Evolutionary conservation across 1,140 invertebrate genomes (phyloP).

Genomic region (Zaprionus tsacasi): DNA sequence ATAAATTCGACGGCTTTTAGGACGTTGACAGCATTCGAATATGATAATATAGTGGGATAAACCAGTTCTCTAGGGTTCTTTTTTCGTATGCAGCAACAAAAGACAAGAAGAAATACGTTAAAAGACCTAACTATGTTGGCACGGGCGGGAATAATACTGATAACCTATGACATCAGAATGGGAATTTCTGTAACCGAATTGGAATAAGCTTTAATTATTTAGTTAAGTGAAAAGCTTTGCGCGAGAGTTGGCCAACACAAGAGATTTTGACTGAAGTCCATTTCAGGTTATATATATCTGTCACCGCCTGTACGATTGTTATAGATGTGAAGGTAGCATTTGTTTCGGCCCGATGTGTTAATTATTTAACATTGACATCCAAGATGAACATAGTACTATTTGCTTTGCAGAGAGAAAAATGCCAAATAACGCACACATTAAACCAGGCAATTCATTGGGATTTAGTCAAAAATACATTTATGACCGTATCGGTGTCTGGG

Average conservation of each 20-base stretch:
- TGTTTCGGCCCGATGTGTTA: conserved; percentile 52
- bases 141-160: neutral
- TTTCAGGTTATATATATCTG: neutral
- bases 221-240: conserved; percentile 28
- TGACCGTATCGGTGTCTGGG: conserved; percentile 23
- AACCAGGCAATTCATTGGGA: conserved; percentile 32
- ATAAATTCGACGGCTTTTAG: conserved; percentile 67
- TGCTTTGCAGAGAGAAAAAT: neutral
- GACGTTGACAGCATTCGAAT: conserved; percentile 58
- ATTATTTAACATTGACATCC: conserved; percentile 70
- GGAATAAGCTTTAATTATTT: conserved; percentile 33
- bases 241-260: conserved; percentile 18
- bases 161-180: neutral
- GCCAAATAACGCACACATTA: conserved; percentile 6
- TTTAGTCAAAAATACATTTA: conserved; percentile 33
- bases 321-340: conserved; percentile 17
- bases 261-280: conserved; percentile 1
- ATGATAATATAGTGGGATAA: conserved; percentile 60
- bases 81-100: neutral
- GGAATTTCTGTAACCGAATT: neutral
- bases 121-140: neutral
- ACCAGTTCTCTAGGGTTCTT: conserved; percentile 39
- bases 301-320: conserved; percentile 21
- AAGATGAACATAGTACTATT: conserved; percentile 12
- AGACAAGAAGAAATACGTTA: neutral